Conservation (phyloP, 23 tunicate genomes). For the Corella eumyota region DNA sequence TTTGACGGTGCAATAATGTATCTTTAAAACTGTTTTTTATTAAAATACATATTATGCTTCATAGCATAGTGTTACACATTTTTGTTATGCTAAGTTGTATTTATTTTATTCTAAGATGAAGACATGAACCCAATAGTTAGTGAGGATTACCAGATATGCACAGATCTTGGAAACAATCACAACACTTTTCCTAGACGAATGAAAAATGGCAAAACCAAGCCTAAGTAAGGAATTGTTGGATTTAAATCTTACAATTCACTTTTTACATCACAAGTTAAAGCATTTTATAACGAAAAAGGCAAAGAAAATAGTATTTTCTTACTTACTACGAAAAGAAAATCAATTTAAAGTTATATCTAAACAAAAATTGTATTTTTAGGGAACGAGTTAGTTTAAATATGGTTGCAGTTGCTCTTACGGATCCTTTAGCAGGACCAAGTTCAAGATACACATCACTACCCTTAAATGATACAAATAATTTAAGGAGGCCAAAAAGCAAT, state of each 20-base stretch:
- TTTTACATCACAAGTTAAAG: neutral
- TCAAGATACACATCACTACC: constrained; percentile 15
- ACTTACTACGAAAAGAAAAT: too few relatives aligned
- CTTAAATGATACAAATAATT: neutral
- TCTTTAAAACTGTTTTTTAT: too few relatives aligned
- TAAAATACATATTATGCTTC: too few relatives aligned
- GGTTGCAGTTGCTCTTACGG: constrained; percentile 34
- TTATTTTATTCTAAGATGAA: too few relatives aligned
- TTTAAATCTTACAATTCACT: neutral
- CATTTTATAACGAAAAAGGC: too few relatives aligned
- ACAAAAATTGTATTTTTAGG: constrained; percentile 6
- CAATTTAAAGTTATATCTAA: too few relatives aligned
- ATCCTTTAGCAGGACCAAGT: constrained; percentile 24
- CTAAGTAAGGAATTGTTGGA: constrained; percentile 32
- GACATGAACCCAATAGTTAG: constrained; percentile 50
- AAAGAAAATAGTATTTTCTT: too few relatives aligned
- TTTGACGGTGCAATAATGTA: too few relatives aligned
- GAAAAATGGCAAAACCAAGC: constrained; percentile 25
- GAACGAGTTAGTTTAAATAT: constrained; percentile 21
- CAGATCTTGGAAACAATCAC: constrained; percentile 21
- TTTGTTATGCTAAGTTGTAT: too few relatives aligned
- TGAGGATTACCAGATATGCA: constrained; percentile 60
- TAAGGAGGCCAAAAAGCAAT: constrained; percentile 23
- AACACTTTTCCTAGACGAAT: constrained; percentile 72
- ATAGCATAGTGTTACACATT: too few relatives aligned